Conservation (phyloP, 2,113 vertebrate species). For the Myiopsitta monachus region DNA sequence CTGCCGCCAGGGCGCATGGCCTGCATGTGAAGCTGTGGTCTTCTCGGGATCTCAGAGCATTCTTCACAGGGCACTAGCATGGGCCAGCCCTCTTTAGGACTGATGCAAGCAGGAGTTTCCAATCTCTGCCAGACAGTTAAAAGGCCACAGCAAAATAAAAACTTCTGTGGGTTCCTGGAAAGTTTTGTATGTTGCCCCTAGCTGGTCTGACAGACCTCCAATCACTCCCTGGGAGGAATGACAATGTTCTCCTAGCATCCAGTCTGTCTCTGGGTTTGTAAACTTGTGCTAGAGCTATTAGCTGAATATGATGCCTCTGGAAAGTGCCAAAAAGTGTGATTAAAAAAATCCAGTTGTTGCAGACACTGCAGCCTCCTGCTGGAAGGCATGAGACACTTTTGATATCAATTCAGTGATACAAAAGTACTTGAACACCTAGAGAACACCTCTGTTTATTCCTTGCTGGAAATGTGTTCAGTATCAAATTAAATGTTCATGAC, state of each 20-base stretch:
- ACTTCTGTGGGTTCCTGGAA: slow-evolving; percentile 55
- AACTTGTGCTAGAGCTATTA: neutral
- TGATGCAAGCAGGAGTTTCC: slow-evolving; percentile 51
- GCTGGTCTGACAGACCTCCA: slow-evolving; percentile 36
- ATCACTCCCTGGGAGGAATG: neutral
- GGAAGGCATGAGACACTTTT: neutral
- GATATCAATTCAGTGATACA: neutral
- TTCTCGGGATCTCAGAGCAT: slow-evolving; percentile 1
- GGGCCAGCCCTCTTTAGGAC: slow-evolving; percentile 41
- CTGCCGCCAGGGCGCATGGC: slow-evolving; percentile 60
- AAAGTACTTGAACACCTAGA: slow-evolving; percentile 19
- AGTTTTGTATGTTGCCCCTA: slow-evolving; percentile 35
- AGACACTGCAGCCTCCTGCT: neutral
- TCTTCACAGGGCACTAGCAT: slow-evolving; percentile 23
- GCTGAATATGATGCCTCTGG: neutral
- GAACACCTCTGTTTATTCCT: slow-evolving; percentile 24
- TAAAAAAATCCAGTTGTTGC: neutral
- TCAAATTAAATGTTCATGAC: slow-evolving; percentile 76
- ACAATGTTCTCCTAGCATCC: neutral
- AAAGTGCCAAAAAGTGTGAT: neutral
- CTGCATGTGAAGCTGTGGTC: slow-evolving; percentile 45
- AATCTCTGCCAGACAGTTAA: slow-evolving; percentile 45
- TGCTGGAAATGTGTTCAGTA: slow-evolving; percentile 65
- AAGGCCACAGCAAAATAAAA: slow-evolving; percentile 47
- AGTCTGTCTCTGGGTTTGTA: neutral